Conservation (phyloP, 2,888 invertebrate species). For the Unio delphinus region DNA sequence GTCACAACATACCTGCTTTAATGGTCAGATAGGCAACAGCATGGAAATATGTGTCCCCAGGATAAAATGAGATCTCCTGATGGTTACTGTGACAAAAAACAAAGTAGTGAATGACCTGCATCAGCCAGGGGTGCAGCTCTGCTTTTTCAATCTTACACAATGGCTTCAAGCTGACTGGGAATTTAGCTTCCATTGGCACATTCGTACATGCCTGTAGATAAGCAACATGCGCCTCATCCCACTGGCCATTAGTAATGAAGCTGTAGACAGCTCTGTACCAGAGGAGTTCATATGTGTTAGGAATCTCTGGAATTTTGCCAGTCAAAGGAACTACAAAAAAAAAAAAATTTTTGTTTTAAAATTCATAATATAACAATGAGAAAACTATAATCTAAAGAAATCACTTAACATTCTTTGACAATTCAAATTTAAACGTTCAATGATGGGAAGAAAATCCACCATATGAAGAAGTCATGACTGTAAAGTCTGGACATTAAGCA, state of each 20-base stretch:
- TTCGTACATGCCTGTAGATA: slow-evolving; percentile 23
- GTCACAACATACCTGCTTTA: slow-evolving; percentile 29
- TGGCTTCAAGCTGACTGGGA: slow-evolving; percentile 29
- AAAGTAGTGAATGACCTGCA: slow-evolving; percentile 36
- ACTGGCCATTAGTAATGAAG: slow-evolving; percentile 24
- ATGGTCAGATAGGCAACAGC: slow-evolving; percentile 42
- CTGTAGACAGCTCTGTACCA: slow-evolving; percentile 46
- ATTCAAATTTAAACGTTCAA: no score
- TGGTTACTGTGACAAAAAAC: slow-evolving; percentile 38
- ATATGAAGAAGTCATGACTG: neutral
- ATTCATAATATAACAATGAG: no score
- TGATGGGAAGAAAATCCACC: neutral
- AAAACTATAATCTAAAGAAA: no score
- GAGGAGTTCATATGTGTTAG: slow-evolving; percentile 22
- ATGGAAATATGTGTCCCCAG: slow-evolving; percentile 50
- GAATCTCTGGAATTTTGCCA: slow-evolving; percentile 13
- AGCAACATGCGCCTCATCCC: slow-evolving; percentile 27
- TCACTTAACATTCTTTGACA: no score
- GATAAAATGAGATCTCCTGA: slow-evolving; percentile 34
- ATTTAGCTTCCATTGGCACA: neutral
- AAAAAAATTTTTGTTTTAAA: no score
- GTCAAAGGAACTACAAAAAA: no score
- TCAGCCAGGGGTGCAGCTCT: slow-evolving; percentile 13
- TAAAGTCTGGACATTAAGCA: neutral
- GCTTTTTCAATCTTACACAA: slow-evolving; percentile 32